Evolutionary conservation across 1,140 invertebrate species (phyloP).

Genomic region (Ceratina japonica): DNA sequence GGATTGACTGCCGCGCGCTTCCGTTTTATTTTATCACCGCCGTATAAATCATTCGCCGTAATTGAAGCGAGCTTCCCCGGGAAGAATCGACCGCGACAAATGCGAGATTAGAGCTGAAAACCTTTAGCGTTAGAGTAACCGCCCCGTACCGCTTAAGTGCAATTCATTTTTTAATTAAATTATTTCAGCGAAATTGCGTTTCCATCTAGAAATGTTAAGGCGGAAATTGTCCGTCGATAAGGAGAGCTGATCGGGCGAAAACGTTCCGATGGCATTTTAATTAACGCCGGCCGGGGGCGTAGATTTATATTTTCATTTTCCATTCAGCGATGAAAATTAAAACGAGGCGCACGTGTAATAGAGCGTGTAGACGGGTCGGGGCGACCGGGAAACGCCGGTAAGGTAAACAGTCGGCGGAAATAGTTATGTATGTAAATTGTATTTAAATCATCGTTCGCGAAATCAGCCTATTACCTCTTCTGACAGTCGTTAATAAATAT

Average conservation of each 20-base stretch:
- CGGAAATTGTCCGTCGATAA: not conserved
- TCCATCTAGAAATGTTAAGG: too few species aligned
- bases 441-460: constrained; percentile 22
- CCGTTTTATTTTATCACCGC: constrained; percentile 16
- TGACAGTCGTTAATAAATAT: constrained; percentile 45
- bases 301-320: not conserved
- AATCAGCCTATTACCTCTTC: constrained; percentile 34
- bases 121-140: not conserved
- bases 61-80: not conserved
- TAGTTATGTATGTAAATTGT: constrained; percentile 45
- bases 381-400: not conserved
- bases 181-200: too few species aligned
- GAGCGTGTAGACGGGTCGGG: not conserved
- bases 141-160: too few species aligned
- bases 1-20: constrained; percentile 3
- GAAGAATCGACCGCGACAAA: not conserved
- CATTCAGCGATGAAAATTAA: not conserved
- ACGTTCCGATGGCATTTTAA: not conserved
- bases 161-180: too few species aligned
- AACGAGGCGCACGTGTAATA: not conserved
- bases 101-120: not conserved
- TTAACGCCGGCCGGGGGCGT: not conserved
- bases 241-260: not conserved
- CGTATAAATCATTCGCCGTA: constrained; percentile 8
- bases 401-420: constrained; percentile 26